Percentiles rank a stretch among this genome's conserved stretches.
These are phyloP conservation scores for Kryphioiulus occultus DNA, from an alignment of 2,888 invertebrate species.

Conservation along the genomic window DNA sequence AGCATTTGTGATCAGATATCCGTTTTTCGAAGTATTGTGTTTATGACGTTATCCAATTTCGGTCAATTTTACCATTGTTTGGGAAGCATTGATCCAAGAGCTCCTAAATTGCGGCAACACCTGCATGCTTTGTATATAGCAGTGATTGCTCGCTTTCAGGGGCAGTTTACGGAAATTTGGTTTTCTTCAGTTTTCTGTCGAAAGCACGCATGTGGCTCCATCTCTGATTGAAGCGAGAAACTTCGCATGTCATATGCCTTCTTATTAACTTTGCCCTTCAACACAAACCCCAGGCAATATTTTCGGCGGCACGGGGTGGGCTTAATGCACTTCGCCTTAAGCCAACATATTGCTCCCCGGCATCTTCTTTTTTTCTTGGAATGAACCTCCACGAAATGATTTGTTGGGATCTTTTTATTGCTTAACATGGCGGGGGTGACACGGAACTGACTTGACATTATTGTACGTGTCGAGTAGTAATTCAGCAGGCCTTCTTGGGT, in stretches of 20 bases:
- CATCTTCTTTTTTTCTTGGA: neutral
- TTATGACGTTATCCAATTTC: too few species aligned
- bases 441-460: constrained; percentile 9
- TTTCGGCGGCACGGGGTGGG: neutral
- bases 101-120: too few species aligned
- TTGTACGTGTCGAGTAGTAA: neutral
- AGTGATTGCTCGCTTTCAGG: too few species aligned
- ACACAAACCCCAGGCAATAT: neutral
- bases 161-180: too few species aligned
- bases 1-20: too few species aligned
- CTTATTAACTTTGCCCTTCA: neutral
- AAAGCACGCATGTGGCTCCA: neutral
- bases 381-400: neutral
- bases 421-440: constrained; percentile 12
- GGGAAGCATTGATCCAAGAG: too few species aligned
- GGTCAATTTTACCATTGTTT: too few species aligned
- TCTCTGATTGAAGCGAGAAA: neutral
- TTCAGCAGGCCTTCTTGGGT: neutral
- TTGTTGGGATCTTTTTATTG: neutral
- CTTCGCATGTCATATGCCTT: neutral
- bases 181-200: too few species aligned
- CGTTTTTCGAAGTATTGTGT: too few species aligned
- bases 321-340: neutral
- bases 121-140: too few species aligned
- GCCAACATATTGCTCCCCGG: neutral